These are phyloP conservation scores for Eospalax fontanierii DNA, from an alignment of 2,797 vertebrate species.

Conservation along the genomic window DNA sequence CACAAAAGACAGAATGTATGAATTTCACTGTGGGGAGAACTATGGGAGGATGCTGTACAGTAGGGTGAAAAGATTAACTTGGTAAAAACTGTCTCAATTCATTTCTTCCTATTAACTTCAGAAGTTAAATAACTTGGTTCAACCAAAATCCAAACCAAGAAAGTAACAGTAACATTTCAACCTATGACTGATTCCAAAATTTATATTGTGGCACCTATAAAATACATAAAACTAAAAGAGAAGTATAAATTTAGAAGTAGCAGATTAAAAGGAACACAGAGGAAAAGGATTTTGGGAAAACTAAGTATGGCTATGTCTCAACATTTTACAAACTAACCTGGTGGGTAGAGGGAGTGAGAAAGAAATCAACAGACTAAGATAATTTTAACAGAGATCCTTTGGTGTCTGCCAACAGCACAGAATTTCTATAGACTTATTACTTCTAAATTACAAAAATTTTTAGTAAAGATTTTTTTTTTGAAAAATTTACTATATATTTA, in stretches of 20 bases:
- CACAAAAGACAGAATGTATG: no score
- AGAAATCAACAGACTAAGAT: not conserved
- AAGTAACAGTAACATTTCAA: conserved; percentile 40
- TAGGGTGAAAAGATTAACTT: not conserved
- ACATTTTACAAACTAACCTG: not conserved
- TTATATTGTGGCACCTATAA: not conserved
- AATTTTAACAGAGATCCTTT: conserved; percentile 13
- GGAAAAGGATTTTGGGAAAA: not conserved
- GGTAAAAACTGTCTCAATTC: not conserved
- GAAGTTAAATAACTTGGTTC: not conserved
- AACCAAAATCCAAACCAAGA: conserved; percentile 8
- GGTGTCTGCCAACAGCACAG: not conserved
- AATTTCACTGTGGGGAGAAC: no score
- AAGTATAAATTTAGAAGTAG: conserved; percentile 38
- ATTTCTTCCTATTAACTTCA: conserved; percentile 1
- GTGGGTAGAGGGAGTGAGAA: not conserved
- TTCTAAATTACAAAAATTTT: conserved; percentile 2
- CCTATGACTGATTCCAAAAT: not conserved
- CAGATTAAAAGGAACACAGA: conserved; percentile 48
- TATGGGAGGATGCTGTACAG: no score
- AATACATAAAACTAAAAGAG: not conserved
- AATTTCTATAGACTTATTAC: not conserved
- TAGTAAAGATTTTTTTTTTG: conserved; percentile 18
- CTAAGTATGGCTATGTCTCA: conserved; percentile 24
- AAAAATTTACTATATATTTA: not conserved